Conservation (phyloP, 2,113 vertebrate species). For the Cardinalis cardinalis region DNA sequence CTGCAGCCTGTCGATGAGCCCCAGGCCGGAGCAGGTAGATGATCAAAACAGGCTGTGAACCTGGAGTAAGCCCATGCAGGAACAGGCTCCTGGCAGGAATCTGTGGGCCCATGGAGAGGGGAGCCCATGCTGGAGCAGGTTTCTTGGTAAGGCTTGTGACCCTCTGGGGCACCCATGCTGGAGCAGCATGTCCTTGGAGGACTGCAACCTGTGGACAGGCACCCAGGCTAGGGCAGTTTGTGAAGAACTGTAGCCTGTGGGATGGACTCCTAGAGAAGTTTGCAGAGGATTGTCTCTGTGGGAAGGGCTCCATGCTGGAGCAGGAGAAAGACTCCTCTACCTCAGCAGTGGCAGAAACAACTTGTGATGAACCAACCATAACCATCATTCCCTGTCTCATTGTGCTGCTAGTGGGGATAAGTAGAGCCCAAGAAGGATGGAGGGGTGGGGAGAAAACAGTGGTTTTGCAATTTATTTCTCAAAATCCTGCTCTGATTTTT, state of each 20-base stretch:
- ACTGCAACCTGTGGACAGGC: not conserved
- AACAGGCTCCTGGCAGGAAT: not conserved
- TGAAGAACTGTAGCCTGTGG: not conserved
- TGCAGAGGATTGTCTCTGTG: rapidly evolving
- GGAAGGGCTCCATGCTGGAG: not conserved
- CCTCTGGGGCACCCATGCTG: rapidly evolving
- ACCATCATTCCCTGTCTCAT: not conserved
- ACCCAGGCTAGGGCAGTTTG: not conserved
- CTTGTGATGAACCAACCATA: not conserved
- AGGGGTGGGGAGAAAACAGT: too few species aligned
- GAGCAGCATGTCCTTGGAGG: not conserved
- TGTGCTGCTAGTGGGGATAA: not conserved
- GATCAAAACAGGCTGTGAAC: not conserved
- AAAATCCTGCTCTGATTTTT: not conserved
- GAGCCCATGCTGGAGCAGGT: not conserved
- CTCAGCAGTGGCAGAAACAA: not conserved
- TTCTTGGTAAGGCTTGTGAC: not conserved
- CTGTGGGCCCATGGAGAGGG: not conserved
- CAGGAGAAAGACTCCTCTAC: not conserved
- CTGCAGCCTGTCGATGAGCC: not conserved
- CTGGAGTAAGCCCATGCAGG: not conserved
- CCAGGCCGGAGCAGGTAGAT: rapidly evolving
- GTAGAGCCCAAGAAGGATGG: rapidly evolving
- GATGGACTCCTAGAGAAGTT: not conserved
- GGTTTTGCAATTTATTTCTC: not conserved